phyloP scores from a whole-genome alignment of 2,888 invertebrate species.

The Lathronympha strigana region DNA sequence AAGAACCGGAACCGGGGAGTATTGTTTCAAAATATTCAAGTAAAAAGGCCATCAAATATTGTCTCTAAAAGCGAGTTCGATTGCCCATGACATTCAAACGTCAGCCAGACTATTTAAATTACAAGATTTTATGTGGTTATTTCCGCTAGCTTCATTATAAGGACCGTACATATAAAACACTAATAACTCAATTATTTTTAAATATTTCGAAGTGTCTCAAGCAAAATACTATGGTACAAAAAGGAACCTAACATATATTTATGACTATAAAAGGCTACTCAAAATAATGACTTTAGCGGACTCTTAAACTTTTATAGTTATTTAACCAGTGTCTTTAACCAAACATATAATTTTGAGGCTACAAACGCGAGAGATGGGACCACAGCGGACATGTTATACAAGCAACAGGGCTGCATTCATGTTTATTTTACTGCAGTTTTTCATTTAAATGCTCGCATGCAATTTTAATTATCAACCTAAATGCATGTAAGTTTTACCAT shows the following conservation, averaged over 20 bases:
- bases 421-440: slow-evolving; percentile 59
- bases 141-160: no score
- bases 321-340: not conserved
- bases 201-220: not conserved
- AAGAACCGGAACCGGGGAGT: no score
- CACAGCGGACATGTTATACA: slow-evolving; percentile 46
- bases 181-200: not conserved
- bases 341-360: not conserved
- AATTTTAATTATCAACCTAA: slow-evolving; percentile 61
- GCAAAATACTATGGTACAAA: not conserved
- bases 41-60: no score
- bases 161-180: no score
- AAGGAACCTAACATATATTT: not conserved
- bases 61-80: no score
- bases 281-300: not conserved
- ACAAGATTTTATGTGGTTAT: no score
- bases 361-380: not conserved
- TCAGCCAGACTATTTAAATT: no score
- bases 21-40: no score
- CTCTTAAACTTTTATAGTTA: not conserved
- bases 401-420: slow-evolving; percentile 51
- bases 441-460: slow-evolving; percentile 57
- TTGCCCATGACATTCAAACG: no score
- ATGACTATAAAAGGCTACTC: not conserved
- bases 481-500: slow-evolving; percentile 41